Conservation (phyloP, 2,797 vertebrate species). For the Fratercula arctica region DNA sequence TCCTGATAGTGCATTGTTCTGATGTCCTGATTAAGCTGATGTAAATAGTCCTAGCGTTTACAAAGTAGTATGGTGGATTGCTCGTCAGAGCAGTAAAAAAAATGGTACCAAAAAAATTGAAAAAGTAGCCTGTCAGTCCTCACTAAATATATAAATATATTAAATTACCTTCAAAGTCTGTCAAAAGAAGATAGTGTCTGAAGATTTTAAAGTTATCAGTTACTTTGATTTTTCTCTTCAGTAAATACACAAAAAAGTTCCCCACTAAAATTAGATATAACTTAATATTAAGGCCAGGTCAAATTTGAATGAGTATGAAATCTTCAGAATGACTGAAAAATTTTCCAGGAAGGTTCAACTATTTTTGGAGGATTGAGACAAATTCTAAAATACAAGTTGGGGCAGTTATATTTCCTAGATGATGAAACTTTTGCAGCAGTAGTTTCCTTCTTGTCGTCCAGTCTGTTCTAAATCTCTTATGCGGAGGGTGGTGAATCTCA, state of each 20-base stretch:
- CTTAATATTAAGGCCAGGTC: not conserved
- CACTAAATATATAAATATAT: not conserved
- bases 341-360: not conserved
- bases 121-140: not conserved
- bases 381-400: not conserved
- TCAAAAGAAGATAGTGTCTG: not conserved
- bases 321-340: not conserved
- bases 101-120: not conserved
- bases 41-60: not conserved
- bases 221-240: not conserved
- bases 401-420: not conserved
- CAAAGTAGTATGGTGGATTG: not conserved
- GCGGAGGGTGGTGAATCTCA: not conserved
- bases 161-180: not conserved
- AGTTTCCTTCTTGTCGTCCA: not conserved
- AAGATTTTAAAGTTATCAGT: not conserved
- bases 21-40: not conserved
- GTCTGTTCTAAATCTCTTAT: not conserved
- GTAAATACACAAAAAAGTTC: not conserved
- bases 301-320: not conserved
- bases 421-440: not conserved
- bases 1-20: not conserved
- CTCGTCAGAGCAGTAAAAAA: not conserved
- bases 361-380: not conserved
- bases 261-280: not conserved